Evolutionary conservation across 2,797 vertebrate genomes (phyloP).

Genomic region (Emys orbicularis): DNA sequence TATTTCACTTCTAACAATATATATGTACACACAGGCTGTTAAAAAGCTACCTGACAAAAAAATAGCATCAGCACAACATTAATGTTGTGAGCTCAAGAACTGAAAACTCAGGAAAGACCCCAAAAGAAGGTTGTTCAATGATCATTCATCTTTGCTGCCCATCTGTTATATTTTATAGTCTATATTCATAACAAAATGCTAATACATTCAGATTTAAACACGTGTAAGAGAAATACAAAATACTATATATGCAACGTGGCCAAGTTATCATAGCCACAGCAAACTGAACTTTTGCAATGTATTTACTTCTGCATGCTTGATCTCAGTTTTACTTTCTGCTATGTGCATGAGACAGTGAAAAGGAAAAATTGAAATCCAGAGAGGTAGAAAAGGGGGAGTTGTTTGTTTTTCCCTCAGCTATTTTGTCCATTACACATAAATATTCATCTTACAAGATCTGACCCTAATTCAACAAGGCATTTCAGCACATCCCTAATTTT

Average conservation of each 20-base stretch:
- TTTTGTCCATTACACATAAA: background rate
- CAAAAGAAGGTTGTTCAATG: slow-evolving; percentile 19
- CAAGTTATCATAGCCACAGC: background rate
- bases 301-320: background rate
- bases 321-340: background rate
- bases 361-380: slow-evolving; percentile 47
- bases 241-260: slow-evolving; percentile 10
- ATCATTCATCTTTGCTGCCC: slow-evolving; percentile 46
- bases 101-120: slow-evolving; percentile 14
- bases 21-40: background rate
- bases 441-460: slow-evolving; percentile 11
- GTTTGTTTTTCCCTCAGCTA: background rate
- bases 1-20: background rate
- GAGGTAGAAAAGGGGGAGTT: slow-evolving; percentile 26
- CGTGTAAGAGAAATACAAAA: slow-evolving; percentile 43
- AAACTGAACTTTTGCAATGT: background rate
- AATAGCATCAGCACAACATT: background rate
- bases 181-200: background rate
- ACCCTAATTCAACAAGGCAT: background rate
- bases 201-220: background rate
- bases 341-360: background rate
- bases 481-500: background rate
- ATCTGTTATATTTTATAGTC: background rate
- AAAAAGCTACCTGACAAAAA: slow-evolving; percentile 1
- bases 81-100: slow-evolving; percentile 19